Conservation (phyloP, 2,888 invertebrate species). For the Muscina levida region DNA sequence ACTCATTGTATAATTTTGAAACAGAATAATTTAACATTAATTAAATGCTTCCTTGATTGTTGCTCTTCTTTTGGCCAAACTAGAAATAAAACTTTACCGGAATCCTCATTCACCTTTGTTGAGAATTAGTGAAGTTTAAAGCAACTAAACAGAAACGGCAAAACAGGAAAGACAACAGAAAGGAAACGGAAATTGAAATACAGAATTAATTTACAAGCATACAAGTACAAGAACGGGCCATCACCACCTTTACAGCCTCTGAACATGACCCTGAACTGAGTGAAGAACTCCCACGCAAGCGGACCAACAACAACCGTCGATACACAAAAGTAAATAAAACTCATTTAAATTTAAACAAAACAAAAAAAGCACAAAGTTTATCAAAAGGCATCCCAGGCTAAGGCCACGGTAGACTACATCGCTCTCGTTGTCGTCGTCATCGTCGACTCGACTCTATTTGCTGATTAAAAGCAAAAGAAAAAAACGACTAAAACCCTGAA, state of each 20-base stretch:
- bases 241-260: background rate
- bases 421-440: too few relatives aligned
- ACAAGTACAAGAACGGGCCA: too few relatives aligned
- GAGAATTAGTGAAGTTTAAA: too few relatives aligned
- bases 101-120: too few relatives aligned
- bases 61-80: too few relatives aligned
- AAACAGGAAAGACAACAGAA: background rate
- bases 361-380: conserved; percentile 2
- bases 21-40: too few relatives aligned
- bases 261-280: conserved; percentile 22
- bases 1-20: too few relatives aligned
- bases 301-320: conserved; percentile 7
- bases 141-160: background rate
- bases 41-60: too few relatives aligned
- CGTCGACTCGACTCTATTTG: conserved; percentile 7
- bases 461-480: conserved; percentile 8
- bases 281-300: background rate
- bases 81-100: too few relatives aligned
- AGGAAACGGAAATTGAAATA: background rate
- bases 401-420: background rate
- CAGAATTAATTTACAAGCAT: background rate
- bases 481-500: background rate
- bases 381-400: conserved; percentile 2
- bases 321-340: conserved; percentile 20
- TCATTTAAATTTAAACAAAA: conserved; percentile 26